phyloP scores from a whole-genome alignment of 2,113 vertebrate species.

The Podarcis cretensis region DNA sequence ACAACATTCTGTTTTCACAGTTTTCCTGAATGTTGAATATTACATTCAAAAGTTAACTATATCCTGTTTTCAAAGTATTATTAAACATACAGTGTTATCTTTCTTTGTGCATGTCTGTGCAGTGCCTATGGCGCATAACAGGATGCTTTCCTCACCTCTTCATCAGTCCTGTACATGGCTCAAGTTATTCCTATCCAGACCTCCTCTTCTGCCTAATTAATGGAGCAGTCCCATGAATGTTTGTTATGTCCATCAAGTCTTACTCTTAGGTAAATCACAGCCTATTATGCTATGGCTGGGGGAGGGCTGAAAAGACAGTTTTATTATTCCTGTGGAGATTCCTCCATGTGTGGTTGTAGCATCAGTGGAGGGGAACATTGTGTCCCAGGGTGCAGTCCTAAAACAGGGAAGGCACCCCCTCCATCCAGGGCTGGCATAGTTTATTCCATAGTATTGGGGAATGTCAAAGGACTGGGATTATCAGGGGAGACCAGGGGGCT shows the following conservation, averaged over 20 bases:
- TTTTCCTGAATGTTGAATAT: neutral
- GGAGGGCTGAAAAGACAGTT: neutral
- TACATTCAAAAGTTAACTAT: conserved; percentile 9
- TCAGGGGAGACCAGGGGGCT: no score
- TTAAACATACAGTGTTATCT: neutral
- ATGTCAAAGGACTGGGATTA: no score
- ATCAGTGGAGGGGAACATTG: neutral
- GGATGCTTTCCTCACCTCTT: no score
- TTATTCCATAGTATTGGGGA: no score
- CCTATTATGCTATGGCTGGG: neutral
- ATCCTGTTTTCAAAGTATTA: neutral
- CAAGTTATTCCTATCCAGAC: neutral
- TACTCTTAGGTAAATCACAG: neutral
- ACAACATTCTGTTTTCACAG: no score
- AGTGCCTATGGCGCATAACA: neutral
- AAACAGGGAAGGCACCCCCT: no score
- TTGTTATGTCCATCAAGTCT: neutral
- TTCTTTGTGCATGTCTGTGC: neutral
- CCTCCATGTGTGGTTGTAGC: neutral
- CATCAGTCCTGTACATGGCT: no score
- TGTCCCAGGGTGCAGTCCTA: neutral
- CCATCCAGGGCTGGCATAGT: no score
- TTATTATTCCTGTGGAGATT: no score
- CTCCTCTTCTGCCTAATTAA: neutral
- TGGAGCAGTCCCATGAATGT: neutral